Evolutionary conservation across 2,797 vertebrate genomes (phyloP).

Genomic region (Leptatherina wallacei): DNA sequence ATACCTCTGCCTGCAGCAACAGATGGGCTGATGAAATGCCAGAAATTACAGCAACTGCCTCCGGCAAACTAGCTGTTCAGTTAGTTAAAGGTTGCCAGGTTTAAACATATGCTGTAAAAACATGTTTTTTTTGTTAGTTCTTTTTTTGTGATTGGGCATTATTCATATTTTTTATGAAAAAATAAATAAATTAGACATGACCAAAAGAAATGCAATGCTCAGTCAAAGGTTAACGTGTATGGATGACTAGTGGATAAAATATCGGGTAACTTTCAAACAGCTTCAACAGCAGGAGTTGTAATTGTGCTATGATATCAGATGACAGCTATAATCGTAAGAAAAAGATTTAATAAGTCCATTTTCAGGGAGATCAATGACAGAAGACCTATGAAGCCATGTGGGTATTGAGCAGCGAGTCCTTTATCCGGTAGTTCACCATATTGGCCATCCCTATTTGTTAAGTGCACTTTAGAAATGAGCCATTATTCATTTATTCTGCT

Average conservation of each 20-base stretch:
- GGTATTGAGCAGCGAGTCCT: neutral
- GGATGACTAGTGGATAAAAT: slow-evolving; percentile 5
- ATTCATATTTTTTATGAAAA: neutral
- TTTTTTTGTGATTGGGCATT: slow-evolving; percentile 11
- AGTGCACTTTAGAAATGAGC: neutral
- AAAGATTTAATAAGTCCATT: neutral
- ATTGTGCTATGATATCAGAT: neutral
- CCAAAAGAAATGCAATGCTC: slow-evolving; percentile 6
- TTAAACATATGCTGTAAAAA: slow-evolving; percentile 28
- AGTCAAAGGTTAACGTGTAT: neutral
- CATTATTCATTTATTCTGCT: neutral
- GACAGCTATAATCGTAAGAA: too few species aligned
- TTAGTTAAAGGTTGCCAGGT: slow-evolving; percentile 46
- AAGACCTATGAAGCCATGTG: neutral
- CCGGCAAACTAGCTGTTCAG: slow-evolving; percentile 65
- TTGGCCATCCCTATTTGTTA: neutral
- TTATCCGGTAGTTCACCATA: neutral
- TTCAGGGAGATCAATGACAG: neutral
- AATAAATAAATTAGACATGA: neutral
- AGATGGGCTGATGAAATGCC: slow-evolving; percentile 70
- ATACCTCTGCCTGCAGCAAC: slow-evolving; percentile 48
- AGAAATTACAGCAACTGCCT: slow-evolving; percentile 68
- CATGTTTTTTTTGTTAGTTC: neutral
- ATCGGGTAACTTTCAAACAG: slow-evolving; percentile 3
- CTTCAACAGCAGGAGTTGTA: neutral